Conservation (phyloP, 2,888 invertebrate species). For the Chalcosyrphus nemorum region DNA sequence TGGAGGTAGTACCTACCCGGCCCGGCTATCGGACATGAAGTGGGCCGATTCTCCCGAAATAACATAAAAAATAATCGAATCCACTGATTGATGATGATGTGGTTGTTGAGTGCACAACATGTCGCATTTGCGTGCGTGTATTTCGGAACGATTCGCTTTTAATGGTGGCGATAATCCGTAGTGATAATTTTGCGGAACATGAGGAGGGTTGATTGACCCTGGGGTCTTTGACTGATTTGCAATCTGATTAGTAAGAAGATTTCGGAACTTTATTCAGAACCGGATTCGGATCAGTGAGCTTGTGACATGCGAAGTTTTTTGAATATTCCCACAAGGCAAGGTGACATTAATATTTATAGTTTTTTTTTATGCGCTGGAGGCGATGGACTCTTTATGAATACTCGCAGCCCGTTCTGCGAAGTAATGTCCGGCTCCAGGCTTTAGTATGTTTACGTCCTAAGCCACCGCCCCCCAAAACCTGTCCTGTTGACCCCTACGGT, state of each 20-base stretch:
- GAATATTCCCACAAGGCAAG: neutral
- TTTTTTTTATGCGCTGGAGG: too few relatives aligned
- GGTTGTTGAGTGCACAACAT: conserved; percentile 65
- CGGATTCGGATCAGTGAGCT: neutral
- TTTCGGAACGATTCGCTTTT: conserved; percentile 18
- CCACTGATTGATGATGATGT: conserved; percentile 71
- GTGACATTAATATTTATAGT: neutral
- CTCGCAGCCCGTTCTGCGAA: too few relatives aligned
- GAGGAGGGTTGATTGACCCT: conserved; percentile 47
- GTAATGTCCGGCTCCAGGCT: too few relatives aligned
- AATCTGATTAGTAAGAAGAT: conserved; percentile 42
- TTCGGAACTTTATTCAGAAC: neutral
- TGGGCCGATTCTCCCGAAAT: conserved; percentile 59
- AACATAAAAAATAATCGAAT: conserved; percentile 47
- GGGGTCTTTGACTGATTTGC: conserved; percentile 61
- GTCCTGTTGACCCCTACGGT: too few relatives aligned
- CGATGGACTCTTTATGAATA: too few relatives aligned
- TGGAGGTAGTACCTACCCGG: too few relatives aligned
- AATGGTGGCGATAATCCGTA: conserved; percentile 68
- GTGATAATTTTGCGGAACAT: conserved; percentile 66
- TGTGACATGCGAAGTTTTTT: neutral
- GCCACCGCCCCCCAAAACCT: too few relatives aligned
- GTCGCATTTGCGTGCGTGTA: conserved; percentile 50
- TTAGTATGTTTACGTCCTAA: too few relatives aligned
- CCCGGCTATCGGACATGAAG: conserved; percentile 54